Percentiles rank a stretch among this genome's conserved stretches.
Evolutionary conservation across 2,113 vertebrate species (phyloP).

Genomic region (Cathartes aura): DNA sequence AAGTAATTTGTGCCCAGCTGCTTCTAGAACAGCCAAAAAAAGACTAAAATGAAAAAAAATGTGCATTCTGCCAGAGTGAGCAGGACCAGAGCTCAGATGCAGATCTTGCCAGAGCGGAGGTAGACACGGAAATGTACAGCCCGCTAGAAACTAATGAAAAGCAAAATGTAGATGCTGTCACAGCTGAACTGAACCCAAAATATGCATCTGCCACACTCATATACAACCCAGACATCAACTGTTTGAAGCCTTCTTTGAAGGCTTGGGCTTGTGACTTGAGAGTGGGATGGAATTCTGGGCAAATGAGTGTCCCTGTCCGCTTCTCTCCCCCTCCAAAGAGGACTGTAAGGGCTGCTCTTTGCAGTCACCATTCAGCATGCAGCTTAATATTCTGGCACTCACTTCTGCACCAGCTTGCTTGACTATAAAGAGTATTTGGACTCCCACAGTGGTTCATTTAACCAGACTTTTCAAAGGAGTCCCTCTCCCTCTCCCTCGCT

Average conservation of each 20-base stretch:
- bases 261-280: neutral
- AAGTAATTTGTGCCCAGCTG: conserved; percentile 4
- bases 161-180: neutral
- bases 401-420: neutral
- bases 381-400: conserved; percentile 4
- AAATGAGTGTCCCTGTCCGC: neutral
- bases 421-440: neutral
- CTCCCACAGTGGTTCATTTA: conserved; percentile 36
- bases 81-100: neutral
- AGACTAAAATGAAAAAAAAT: neutral
- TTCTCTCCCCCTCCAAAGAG: neutral
- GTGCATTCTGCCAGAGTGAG: neutral
- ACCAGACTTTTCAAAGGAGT: conserved; percentile 28
- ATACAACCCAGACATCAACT: neutral
- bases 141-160: neutral
- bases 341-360: neutral
- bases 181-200: neutral
- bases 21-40: neutral
- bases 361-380: neutral
- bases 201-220: neutral
- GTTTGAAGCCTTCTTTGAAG: neutral
- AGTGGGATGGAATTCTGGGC: neutral
- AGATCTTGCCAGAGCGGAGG: neutral
- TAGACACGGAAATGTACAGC: rapidly evolving
- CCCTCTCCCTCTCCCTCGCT: neutral